Percentiles rank a stretch among this genome's conserved stretches.
phyloP scores from a whole-genome alignment of 1,140 invertebrate species.

The Planococcus citri region DNA sequence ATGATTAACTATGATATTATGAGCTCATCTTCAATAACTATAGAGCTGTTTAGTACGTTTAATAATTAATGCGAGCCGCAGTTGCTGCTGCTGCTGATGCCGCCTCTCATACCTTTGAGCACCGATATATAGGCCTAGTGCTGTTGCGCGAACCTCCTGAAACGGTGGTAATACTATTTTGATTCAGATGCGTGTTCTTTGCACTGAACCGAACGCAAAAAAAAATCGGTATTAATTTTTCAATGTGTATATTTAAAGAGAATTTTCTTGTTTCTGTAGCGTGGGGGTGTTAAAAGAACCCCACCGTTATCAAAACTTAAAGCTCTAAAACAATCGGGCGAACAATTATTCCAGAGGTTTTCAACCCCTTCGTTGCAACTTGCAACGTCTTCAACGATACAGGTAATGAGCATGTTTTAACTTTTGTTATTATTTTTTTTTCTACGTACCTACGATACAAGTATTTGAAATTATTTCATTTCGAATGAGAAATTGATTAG shows the following conservation, averaged over 20 bases:
- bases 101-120: no score
- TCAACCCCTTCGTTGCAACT: conserved; percentile 16
- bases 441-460: neutral
- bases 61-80: no score
- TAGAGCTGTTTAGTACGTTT: no score
- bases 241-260: neutral
- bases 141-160: no score
- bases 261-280: conserved; percentile 6
- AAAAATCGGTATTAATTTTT: neutral
- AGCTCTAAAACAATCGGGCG: conserved; percentile 10
- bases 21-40: no score
- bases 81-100: no score
- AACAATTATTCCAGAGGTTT: conserved; percentile 19
- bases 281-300: conserved; percentile 14
- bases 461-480: neutral
- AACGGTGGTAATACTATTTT: no score
- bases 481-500: neutral
- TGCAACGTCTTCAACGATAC: conserved; percentile 15
- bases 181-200: conserved; percentile 12
- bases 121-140: no score
- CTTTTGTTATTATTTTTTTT: neutral
- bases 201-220: neutral
- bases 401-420: conserved; percentile 6
- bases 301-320: conserved; percentile 11
- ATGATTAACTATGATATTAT: no score